These are phyloP conservation scores for Lithobates sylvaticus DNA, from an alignment of 2,797 vertebrate species.

Conservation along the genomic window DNA sequence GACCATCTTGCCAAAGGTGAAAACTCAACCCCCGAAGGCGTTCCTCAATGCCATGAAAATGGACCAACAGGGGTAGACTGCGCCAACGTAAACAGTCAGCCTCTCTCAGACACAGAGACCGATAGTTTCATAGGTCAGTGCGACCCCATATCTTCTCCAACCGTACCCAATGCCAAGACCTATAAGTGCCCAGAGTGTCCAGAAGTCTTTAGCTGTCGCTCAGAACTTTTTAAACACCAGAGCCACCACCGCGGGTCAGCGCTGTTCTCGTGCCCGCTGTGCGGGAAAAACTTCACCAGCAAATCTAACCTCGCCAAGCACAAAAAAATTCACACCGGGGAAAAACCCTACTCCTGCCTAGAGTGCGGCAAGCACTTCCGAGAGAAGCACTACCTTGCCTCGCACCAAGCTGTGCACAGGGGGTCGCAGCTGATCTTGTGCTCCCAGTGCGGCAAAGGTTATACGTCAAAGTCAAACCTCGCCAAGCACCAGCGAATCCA, in stretches of 20 bases:
- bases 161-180: neutral
- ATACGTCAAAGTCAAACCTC: constrained; percentile 10
- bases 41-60: neutral
- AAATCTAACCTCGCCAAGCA: constrained; percentile 29
- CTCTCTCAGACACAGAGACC: neutral
- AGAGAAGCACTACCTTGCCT: neutral
- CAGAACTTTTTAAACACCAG: constrained; percentile 35
- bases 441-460: constrained; percentile 2
- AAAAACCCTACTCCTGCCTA: constrained; percentile 8
- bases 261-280: constrained; percentile 54
- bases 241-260: constrained; percentile 53
- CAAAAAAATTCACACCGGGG: constrained; percentile 20
- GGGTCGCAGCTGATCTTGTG: constrained; percentile 11
- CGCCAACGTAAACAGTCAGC: neutral
- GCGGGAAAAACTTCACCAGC: constrained; percentile 57
- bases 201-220: constrained; percentile 46
- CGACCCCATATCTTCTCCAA: neutral
- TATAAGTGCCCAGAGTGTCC: neutral
- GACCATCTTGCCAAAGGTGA: neutral
- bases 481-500: constrained; percentile 28
- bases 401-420: constrained; percentile 16
- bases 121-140: neutral
- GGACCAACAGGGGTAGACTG: neutral
- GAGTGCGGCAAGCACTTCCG: constrained; percentile 29
- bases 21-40: neutral